phyloP scores from a whole-genome alignment of 2,888 invertebrate genomes.

The Matsumyia berberina region DNA sequence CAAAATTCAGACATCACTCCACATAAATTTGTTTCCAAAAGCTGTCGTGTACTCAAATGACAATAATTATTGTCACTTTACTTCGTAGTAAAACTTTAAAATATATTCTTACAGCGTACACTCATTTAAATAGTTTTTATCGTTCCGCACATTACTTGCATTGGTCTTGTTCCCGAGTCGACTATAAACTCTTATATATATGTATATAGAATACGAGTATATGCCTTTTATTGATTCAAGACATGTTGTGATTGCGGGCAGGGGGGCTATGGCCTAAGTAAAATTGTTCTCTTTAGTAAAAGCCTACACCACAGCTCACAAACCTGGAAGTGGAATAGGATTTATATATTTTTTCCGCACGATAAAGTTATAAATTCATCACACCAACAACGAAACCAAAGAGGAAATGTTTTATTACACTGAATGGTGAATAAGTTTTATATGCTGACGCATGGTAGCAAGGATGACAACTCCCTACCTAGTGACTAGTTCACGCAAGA shows the following conservation, averaged over 20 bases:
- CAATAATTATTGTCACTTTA: not conserved
- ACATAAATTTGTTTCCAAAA: not conserved
- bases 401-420: constrained; percentile 16
- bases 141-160: constrained; percentile 6
- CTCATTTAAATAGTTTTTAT: constrained; percentile 20
- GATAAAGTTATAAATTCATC: not conserved
- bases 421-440: not conserved
- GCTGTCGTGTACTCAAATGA: too few relatives aligned
- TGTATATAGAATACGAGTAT: constrained; percentile 2
- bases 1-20: too few relatives aligned
- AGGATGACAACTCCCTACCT: constrained; percentile 12
- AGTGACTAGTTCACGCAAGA: not conserved
- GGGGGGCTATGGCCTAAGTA: not conserved
- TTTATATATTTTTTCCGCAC: not conserved
- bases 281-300: not conserved
- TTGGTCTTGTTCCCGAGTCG: not conserved
- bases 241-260: constrained; percentile 2
- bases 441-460: not conserved
- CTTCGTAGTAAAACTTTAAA: not conserved
- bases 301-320: not conserved
- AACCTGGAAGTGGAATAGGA: constrained; percentile 10
- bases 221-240: constrained; percentile 5
- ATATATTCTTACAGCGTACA: constrained; percentile 11
- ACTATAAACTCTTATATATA: not conserved
- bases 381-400: not conserved